These are phyloP conservation scores for Leptobrachium leishanense DNA, from an alignment of 2,113 vertebrate genomes.

Conservation along the genomic window DNA sequence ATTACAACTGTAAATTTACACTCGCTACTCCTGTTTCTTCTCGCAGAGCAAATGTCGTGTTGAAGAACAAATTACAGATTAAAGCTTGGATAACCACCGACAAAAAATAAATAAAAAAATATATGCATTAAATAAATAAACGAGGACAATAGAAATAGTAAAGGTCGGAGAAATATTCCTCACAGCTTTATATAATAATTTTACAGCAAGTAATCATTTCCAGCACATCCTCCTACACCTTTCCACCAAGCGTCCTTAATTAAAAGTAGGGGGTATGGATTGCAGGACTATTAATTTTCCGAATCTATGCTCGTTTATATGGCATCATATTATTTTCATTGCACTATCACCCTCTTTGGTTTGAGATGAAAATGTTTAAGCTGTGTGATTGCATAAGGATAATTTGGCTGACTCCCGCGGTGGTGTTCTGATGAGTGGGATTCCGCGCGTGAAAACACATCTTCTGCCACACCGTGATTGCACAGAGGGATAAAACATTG, in stretches of 20 bases:
- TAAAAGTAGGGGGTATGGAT: not conserved
- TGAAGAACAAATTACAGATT: not conserved
- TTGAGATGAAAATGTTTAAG: not conserved
- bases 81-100: not conserved
- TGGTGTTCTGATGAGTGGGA: too few relatives aligned
- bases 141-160: not conserved
- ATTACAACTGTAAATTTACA: slow-evolving; percentile 6
- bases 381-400: not conserved
- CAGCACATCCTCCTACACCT: not conserved
- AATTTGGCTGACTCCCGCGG: too few relatives aligned
- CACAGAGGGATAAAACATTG: too few relatives aligned
- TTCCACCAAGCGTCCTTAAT: not conserved
- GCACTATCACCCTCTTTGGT: not conserved
- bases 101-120: not conserved
- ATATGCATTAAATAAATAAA: too few relatives aligned
- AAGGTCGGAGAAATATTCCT: not conserved
- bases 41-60: not conserved
- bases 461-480: too few relatives aligned
- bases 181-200: not conserved
- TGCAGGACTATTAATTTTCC: not conserved
- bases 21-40: not conserved
- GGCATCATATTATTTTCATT: not conserved
- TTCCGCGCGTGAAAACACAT: too few relatives aligned
- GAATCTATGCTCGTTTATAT: not conserved
- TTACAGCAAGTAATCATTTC: not conserved